Percentiles rank a stretch among this genome's conserved stretches.
Evolutionary conservation across 2,888 invertebrate species (phyloP).

Genomic region (Orchesella flavescens): DNA sequence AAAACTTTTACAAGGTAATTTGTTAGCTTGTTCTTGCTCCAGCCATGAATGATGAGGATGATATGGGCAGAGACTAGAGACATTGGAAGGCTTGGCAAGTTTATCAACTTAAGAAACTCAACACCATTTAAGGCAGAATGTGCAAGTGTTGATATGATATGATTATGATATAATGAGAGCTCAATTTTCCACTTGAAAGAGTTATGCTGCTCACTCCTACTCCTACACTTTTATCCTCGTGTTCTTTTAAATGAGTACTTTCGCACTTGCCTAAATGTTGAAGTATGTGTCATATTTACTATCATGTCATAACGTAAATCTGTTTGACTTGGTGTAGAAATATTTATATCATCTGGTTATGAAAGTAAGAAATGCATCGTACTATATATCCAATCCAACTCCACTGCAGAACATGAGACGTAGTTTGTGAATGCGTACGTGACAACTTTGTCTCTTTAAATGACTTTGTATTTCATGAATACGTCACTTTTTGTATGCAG

Average conservation of each 20-base stretch:
- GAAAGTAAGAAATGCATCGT: not conserved
- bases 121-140: constrained; percentile 17
- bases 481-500: no score
- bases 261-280: constrained; percentile 21
- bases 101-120: constrained; percentile 8
- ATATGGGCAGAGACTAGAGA: no score
- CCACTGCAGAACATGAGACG: no score
- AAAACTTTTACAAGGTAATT: not conserved
- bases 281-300: constrained; percentile 25
- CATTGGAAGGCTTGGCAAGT: no score
- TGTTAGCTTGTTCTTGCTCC: no score
- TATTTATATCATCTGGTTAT: not conserved
- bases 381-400: no score
- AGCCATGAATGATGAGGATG: no score
- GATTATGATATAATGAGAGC: not conserved
- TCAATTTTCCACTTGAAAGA: constrained; percentile 9
- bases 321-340: not conserved
- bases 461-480: no score
- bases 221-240: not conserved
- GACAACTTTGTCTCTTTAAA: no score
- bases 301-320: not conserved
- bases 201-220: not conserved
- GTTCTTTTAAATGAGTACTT: not conserved
- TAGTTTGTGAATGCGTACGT: no score
- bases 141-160: not conserved